Conservation (phyloP, 2,113 vertebrate species). For the Desmodus rotundus region DNA sequence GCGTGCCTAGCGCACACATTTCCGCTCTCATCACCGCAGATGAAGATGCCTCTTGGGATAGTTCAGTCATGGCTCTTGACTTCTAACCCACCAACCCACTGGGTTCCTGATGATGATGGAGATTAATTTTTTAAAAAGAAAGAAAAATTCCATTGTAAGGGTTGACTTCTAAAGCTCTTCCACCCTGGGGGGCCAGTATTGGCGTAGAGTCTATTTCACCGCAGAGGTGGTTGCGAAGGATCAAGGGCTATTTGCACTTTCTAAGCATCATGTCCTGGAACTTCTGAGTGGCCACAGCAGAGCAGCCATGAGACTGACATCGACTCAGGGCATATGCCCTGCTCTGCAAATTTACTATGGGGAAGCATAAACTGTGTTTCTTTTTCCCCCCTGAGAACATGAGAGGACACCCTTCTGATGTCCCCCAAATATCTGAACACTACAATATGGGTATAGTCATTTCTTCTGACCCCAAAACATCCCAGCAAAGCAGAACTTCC, state of each 20-base stretch:
- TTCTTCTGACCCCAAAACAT: background rate
- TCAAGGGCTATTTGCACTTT: background rate
- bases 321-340: background rate
- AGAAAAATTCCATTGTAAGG: background rate
- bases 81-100: slow-evolving; percentile 33
- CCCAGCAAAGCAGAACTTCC: background rate
- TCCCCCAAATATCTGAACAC: background rate
- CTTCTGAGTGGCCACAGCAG: background rate
- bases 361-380: background rate
- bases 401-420: background rate
- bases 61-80: background rate
- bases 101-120: rapidly evolving
- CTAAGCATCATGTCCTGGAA: background rate
- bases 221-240: background rate
- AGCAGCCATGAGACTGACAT: background rate
- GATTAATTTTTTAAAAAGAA: background rate
- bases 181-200: background rate
- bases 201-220: background rate
- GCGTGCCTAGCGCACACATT: rapidly evolving
- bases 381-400: background rate
- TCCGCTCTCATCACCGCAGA: background rate
- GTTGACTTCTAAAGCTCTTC: background rate
- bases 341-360: background rate
- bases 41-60: background rate
- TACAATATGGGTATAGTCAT: background rate